Conservation (phyloP, 2,888 invertebrate species). For the Corbicula japonica region DNA sequence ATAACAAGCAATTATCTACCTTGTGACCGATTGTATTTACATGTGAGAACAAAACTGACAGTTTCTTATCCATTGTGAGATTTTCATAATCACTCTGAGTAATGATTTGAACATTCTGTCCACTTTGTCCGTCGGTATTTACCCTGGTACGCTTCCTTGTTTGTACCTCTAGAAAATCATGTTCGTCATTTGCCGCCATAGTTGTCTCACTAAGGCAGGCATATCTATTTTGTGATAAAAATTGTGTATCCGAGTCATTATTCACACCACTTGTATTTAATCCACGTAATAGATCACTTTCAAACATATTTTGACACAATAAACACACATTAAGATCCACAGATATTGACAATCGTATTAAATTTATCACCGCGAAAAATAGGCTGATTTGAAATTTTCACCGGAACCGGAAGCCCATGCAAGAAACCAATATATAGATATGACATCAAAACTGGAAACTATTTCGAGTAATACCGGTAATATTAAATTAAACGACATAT, state of each 20-base stretch:
- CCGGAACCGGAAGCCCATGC: background rate
- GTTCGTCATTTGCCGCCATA: no score
- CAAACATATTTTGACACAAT: background rate
- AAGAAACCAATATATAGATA: no score
- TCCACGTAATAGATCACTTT: no score
- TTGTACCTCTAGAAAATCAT: no score
- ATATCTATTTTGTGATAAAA: no score
- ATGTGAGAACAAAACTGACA: background rate
- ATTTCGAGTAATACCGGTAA: no score
- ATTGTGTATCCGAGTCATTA: no score
- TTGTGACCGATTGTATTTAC: background rate
- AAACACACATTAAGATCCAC: background rate
- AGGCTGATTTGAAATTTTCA: background rate
- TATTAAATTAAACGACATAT: no score
- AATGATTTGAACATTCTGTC: background rate
- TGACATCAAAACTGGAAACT: no score
- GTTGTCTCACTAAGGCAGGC: no score
- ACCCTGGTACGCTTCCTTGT: constrained; percentile 3
- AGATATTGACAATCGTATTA: background rate
- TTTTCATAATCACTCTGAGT: constrained; percentile 3
- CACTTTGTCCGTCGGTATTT: background rate
- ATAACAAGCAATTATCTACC: background rate
- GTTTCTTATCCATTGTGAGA: background rate
- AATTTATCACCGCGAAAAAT: background rate
- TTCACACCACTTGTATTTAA: no score